A percentile compares a stretch with the other conserved stretches of the same genome.
Conservation (phyloP, 2,888 invertebrate genomes). For the Ectobius pallidus region DNA sequence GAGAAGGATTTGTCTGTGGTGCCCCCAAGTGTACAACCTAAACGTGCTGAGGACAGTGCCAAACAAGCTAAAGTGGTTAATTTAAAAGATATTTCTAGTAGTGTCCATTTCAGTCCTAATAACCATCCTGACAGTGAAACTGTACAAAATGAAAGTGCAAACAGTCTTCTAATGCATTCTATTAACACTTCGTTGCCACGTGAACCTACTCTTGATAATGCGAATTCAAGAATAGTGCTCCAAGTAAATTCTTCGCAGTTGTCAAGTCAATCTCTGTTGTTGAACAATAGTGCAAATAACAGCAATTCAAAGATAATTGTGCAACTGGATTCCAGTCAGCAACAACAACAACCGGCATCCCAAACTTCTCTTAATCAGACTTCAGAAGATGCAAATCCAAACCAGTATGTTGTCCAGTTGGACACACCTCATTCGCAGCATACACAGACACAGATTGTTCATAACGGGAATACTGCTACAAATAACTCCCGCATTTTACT, state of each 20-base stretch:
- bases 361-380: background rate
- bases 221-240: conserved; percentile 3
- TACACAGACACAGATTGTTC: background rate
- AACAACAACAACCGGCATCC: background rate
- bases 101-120: too few species aligned
- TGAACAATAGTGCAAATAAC: background rate
- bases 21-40: too few species aligned
- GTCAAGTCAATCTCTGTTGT: background rate
- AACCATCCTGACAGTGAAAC: background rate
- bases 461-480: background rate
- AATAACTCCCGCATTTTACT: conserved; percentile 17
- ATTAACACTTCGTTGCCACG: background rate
- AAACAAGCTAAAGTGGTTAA: too few species aligned
- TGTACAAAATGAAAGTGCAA: background rate
- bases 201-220: background rate
- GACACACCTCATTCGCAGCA: background rate
- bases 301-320: background rate
- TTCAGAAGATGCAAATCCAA: background rate
- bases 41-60: too few species aligned
- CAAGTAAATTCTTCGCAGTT: background rate
- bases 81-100: too few species aligned
- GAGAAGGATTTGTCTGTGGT: too few species aligned
- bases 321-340: background rate
- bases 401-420: background rate
- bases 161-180: background rate